These are phyloP conservation scores for Heteromurus nitidus DNA, from an alignment of 2,888 invertebrate species.

Conservation along the genomic window DNA sequence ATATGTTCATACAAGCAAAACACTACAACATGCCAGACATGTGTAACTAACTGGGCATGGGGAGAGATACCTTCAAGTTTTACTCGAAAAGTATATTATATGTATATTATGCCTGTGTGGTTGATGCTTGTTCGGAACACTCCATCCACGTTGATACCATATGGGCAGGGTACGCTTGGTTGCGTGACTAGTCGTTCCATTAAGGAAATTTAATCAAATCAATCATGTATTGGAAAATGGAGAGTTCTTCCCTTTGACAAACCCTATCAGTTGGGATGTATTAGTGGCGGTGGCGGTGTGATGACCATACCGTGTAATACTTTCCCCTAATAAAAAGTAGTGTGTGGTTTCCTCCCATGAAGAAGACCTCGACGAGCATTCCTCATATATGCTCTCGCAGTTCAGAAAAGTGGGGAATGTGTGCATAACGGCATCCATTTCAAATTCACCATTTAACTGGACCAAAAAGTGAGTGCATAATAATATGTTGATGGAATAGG, in stretches of 20 bases:
- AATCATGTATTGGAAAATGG: conserved; percentile 52
- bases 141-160: too few species aligned
- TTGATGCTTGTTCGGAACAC: too few species aligned
- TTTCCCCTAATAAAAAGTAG: conserved; percentile 2
- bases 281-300: conserved; percentile 4
- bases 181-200: conserved; percentile 49
- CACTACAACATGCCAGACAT: too few species aligned
- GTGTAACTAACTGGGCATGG: too few species aligned
- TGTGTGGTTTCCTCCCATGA: background rate
- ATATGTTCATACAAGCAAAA: too few species aligned
- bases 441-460: background rate
- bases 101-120: too few species aligned
- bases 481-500: background rate
- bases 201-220: conserved; percentile 56
- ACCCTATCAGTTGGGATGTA: conserved; percentile 12
- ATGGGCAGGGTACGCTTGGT: background rate
- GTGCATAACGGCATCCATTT: background rate
- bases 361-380: too few species aligned
- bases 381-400: background rate
- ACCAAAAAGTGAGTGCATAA: background rate
- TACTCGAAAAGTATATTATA: too few species aligned
- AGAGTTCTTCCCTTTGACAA: conserved; percentile 38
- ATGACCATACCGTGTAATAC: conserved; percentile 15
- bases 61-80: too few species aligned
- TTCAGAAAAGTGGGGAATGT: background rate